Conservation (phyloP, 2,797 vertebrate species). For the Coregonus suidteri region DNA sequence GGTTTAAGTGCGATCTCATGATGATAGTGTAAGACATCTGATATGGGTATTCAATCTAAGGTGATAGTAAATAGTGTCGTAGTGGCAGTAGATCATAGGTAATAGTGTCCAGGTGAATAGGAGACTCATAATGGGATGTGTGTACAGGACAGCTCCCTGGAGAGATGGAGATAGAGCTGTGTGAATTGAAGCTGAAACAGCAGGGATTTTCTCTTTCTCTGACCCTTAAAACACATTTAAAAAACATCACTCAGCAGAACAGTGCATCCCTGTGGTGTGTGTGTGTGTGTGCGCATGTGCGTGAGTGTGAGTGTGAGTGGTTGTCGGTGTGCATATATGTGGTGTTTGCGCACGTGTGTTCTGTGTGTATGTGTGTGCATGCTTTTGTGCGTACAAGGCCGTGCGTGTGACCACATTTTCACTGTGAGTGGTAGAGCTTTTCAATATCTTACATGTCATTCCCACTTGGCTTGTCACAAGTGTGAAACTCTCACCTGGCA, state of each 20-base stretch:
- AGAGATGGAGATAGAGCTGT: background rate
- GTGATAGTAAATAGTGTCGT: background rate
- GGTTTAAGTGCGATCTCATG: background rate
- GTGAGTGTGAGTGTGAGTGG: background rate
- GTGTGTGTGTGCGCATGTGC: background rate
- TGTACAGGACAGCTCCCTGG: background rate
- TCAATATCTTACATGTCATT: background rate
- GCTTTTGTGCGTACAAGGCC: background rate
- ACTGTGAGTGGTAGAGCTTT: background rate
- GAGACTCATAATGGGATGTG: background rate
- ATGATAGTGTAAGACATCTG: background rate
- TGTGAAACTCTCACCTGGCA: background rate
- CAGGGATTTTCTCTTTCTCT: background rate
- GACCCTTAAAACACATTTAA: background rate
- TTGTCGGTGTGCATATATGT: background rate
- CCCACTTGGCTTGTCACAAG: background rate
- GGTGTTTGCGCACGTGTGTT: background rate
- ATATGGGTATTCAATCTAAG: background rate
- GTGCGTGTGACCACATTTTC: background rate
- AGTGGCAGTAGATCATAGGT: background rate
- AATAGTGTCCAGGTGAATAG: background rate
- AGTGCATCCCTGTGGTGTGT: background rate
- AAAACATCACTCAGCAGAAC: background rate
- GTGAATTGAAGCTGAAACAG: background rate
- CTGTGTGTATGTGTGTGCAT: constrained; percentile 3